A percentile compares a stretch with the other conserved stretches of the same genome.
These are phyloP conservation scores for Tupiocoris notatus DNA, from an alignment of 2,888 invertebrate genomes.

Conservation along the genomic window DNA sequence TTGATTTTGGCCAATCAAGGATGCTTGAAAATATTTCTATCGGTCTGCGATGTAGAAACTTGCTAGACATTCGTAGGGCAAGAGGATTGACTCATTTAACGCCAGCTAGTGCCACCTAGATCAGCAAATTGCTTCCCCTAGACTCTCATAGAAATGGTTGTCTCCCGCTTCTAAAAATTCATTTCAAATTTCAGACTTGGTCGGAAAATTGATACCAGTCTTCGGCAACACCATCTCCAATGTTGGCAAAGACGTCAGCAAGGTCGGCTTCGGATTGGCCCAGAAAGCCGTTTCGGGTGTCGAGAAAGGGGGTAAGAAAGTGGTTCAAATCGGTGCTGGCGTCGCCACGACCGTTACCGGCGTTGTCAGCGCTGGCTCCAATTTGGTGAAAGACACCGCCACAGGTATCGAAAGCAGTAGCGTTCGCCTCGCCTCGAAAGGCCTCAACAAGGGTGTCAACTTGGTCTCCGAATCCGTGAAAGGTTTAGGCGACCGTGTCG, in stretches of 20 bases:
- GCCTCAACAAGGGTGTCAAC: not conserved
- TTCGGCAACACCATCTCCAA: not conserved
- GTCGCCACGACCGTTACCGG: not conserved
- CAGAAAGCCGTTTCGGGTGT: not conserved
- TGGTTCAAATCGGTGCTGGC: not conserved
- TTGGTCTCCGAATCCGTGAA: not conserved
- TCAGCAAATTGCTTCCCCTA: too few species aligned
- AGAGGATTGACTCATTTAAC: too few species aligned
- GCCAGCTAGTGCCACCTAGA: too few species aligned
- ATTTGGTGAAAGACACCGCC: not conserved
- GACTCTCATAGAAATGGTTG: too few species aligned
- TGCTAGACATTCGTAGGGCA: too few species aligned
- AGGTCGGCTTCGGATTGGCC: not conserved
- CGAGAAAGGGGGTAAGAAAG: not conserved
- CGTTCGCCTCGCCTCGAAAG: not conserved
- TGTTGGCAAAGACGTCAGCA: not conserved
- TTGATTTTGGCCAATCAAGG: constrained; percentile 9
- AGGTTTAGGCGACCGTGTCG: not conserved
- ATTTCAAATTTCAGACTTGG: not conserved
- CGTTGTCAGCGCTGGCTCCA: not conserved
- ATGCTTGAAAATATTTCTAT: not conserved
- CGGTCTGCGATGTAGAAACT: too few species aligned
- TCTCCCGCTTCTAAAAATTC: too few species aligned
- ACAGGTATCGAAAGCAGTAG: not conserved
- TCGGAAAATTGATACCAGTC: not conserved